These are phyloP conservation scores for Epizoanthus scotinus DNA, from an alignment of 92 coral and sea anemone genomes.

Conservation along the genomic window DNA sequence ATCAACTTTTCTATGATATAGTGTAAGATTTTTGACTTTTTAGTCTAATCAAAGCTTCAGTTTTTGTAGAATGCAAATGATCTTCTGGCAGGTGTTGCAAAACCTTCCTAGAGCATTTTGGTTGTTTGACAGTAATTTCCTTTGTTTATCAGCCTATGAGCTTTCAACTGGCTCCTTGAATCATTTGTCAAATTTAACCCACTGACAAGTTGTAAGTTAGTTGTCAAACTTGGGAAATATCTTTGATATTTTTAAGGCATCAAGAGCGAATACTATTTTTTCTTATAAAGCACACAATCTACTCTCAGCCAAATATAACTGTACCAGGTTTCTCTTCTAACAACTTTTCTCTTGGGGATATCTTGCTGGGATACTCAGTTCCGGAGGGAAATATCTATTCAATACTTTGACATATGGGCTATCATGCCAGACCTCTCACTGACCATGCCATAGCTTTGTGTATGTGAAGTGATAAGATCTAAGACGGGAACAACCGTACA, in stretches of 20 bases:
- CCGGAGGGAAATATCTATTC: constrained; percentile 21
- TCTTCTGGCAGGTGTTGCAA: constrained; percentile 70
- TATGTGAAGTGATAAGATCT: constrained; percentile 11
- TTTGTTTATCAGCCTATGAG: constrained; percentile 62
- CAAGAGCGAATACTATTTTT: not conserved
- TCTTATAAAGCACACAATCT: not conserved
- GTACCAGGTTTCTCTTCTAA: not conserved
- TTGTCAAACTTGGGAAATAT: constrained; percentile 9
- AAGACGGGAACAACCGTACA: not conserved
- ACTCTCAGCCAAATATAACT: not conserved
- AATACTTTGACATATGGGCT: not conserved
- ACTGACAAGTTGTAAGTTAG: constrained; percentile 15
- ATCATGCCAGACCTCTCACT: constrained; percentile 4
- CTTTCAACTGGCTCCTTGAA: constrained; percentile 31
- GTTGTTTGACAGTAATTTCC: constrained; percentile 47
- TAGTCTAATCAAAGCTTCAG: constrained; percentile 51
- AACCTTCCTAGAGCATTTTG: constrained; percentile 60
- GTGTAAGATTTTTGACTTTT: constrained; percentile 48
- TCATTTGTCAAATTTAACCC: constrained; percentile 43
- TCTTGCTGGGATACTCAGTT: constrained; percentile 1
- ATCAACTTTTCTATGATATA: not conserved
- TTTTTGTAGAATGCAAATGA: constrained; percentile 60
- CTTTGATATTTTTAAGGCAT: constrained; percentile 15
- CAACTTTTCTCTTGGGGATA: not conserved
- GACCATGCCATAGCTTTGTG: constrained; percentile 14